These are phyloP conservation scores for Aythya baeri DNA, from an alignment of 2,113 vertebrate genomes.

Conservation along the genomic window DNA sequence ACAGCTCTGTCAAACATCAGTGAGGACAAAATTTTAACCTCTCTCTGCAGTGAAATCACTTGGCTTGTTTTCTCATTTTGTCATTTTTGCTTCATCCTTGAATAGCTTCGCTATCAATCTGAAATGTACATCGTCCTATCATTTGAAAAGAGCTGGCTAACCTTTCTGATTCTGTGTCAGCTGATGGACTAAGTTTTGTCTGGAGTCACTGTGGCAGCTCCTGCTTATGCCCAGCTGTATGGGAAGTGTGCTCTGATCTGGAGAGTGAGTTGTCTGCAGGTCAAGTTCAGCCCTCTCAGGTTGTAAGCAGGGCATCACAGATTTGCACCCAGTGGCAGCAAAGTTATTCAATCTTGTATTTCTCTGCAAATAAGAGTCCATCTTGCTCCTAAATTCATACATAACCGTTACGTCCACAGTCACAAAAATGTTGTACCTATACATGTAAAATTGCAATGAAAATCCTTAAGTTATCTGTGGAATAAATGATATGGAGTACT, in stretches of 20 bases:
- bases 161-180: neutral
- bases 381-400: neutral
- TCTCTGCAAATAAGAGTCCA: neutral
- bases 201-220: neutral
- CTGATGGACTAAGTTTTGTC: neutral
- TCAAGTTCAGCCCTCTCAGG: fast-evolving
- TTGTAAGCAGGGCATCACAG: neutral
- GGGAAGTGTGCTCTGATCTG: fast-evolving
- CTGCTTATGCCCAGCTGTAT: neutral
- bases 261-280: neutral
- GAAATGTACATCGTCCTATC: fast-evolving
- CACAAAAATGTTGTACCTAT: neutral
- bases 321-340: neutral
- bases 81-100: neutral
- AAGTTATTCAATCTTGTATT: neutral
- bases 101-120: neutral
- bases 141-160: neutral
- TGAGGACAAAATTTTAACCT: neutral
- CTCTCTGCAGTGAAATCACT: neutral
- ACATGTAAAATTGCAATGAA: neutral
- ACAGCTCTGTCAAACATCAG: neutral
- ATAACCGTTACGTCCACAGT: neutral
- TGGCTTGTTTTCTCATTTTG: neutral
- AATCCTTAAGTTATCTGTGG: neutral
- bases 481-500: neutral